Conservation (phyloP, 1,140 invertebrate genomes). For the Paraescarpia echinospica region DNA sequence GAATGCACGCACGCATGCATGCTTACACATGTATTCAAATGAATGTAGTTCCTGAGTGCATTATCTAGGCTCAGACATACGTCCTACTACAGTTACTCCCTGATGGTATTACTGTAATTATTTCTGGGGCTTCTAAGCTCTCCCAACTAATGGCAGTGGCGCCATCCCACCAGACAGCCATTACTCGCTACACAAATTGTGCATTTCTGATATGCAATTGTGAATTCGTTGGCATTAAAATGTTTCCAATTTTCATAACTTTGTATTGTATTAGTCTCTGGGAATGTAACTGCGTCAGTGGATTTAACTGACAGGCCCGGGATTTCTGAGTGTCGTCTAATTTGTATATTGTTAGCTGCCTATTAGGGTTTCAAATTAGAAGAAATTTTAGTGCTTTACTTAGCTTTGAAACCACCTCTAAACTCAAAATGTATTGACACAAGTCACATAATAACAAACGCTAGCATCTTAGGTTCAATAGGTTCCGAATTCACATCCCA, state of each 20-base stretch:
- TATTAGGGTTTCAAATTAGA: no score
- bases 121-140: background rate
- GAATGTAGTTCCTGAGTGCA: background rate
- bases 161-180: background rate
- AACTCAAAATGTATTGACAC: no score
- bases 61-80: background rate
- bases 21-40: background rate
- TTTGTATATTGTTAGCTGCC: no score
- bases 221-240: background rate
- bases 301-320: background rate
- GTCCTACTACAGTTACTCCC: background rate
- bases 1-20: no score
- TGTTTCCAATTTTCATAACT: background rate
- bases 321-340: background rate
- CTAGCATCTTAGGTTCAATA: no score
- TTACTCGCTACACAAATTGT: background rate
- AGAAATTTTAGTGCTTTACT: no score
- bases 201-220: background rate
- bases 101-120: background rate
- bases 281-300: background rate
- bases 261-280: background rate
- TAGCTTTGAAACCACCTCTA: no score
- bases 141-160: background rate
- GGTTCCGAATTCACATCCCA: no score
- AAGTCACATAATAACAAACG: no score